phyloP scores from a whole-genome alignment of 2,797 vertebrate genomes.

The Dermochelys coriacea region DNA sequence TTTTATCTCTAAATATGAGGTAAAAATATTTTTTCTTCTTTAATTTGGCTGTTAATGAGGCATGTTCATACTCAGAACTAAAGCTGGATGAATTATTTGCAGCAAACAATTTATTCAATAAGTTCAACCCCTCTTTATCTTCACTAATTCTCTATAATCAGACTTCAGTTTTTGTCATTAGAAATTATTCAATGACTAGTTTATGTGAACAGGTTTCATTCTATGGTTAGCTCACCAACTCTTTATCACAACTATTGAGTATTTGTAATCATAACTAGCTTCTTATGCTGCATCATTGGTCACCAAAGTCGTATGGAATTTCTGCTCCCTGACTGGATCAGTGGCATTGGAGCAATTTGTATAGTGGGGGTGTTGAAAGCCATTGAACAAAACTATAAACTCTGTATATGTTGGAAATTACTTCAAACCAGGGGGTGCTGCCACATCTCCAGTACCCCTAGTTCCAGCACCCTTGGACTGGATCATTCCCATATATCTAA shows the following conservation, averaged over 20 bases:
- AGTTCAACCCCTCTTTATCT: not conserved
- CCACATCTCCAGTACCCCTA: too few relatives aligned
- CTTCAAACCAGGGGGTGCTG: too few relatives aligned
- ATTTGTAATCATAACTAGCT: not conserved
- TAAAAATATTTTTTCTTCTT: not conserved
- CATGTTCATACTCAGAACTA: not conserved
- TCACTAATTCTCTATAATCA: not conserved
- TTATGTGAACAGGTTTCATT: not conserved
- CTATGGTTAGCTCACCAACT: not conserved
- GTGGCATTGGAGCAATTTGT: too few relatives aligned
- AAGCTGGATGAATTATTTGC: not conserved
- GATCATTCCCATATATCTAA: not conserved
- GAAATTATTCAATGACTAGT: not conserved
- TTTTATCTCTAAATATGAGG: not conserved
- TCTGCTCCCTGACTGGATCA: not conserved
- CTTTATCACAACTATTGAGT: not conserved
- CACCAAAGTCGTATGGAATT: not conserved
- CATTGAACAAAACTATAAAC: too few relatives aligned
- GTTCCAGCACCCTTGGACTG: not conserved
- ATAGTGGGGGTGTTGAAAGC: too few relatives aligned
- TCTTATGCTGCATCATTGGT: not conserved
- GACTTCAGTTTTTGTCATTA: not conserved
- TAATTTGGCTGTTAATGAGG: not conserved
- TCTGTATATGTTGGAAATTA: too few relatives aligned
- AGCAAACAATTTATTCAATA: not conserved